Conservation (phyloP, 2,113 vertebrate genomes). For the Onychorhynchus coronatus region DNA sequence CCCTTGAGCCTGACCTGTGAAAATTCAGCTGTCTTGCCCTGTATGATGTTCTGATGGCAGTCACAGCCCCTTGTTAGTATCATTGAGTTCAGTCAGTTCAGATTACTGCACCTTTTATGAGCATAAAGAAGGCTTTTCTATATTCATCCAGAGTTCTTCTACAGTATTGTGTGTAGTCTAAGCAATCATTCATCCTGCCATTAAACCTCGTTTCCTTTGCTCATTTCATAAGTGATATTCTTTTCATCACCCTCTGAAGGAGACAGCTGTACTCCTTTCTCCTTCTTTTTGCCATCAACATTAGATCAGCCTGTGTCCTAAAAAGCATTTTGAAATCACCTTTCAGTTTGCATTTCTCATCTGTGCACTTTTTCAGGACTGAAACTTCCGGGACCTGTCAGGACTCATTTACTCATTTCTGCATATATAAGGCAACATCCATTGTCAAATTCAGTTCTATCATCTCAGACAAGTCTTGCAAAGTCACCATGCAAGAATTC, state of each 20-base stretch:
- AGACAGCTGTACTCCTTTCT: not conserved
- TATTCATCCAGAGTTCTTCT: not conserved
- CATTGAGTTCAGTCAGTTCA: not conserved
- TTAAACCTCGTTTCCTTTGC: not conserved
- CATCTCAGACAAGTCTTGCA: not conserved
- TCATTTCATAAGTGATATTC: not conserved
- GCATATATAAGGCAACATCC: not conserved
- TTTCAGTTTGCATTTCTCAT: conserved; percentile 35
- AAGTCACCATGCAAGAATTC: not conserved
- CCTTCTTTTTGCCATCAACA: not conserved
- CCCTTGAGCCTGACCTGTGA: not conserved
- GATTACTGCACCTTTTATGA: not conserved
- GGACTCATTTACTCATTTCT: not conserved
- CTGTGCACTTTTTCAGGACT: not conserved
- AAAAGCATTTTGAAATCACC: conserved; percentile 42
- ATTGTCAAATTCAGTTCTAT: not conserved
- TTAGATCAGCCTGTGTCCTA: not conserved
- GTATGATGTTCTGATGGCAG: not conserved
- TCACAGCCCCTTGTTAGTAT: not conserved
- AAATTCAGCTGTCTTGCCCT: not conserved
- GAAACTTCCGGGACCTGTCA: not conserved
- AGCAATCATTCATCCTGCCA: not conserved
- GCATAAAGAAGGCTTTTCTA: not conserved
- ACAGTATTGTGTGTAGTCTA: not conserved
- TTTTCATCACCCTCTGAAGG: not conserved